Conservation (phyloP, 2,113 vertebrate genomes). For the Pterophyllum scalare region DNA sequence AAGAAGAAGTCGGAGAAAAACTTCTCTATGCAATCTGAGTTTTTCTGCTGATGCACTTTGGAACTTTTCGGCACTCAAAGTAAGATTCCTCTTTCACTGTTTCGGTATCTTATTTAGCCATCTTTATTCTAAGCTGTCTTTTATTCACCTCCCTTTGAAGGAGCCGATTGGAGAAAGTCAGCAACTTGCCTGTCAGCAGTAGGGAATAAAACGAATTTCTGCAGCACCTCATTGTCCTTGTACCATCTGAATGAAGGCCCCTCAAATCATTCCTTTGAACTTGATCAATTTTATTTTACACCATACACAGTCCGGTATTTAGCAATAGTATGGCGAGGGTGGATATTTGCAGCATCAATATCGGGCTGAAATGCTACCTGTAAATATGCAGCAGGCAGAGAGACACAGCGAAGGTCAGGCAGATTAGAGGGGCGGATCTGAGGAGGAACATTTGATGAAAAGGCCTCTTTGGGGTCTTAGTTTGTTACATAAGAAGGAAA, state of each 20-base stretch:
- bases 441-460: conserved; percentile 52
- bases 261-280: conserved; percentile 1
- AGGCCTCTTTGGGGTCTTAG: conserved; percentile 39
- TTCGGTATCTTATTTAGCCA: neutral
- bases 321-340: neutral
- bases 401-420: conserved; percentile 13
- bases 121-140: conserved; percentile 13
- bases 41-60: neutral
- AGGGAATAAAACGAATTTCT: conserved; percentile 8
- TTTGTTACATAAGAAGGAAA: conserved; percentile 67
- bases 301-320: neutral
- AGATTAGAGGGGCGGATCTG: conserved; percentile 64
- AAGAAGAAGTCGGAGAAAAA: neutral
- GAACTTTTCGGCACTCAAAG: neutral
- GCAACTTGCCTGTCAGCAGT: neutral
- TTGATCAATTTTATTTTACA: conserved; percentile 1
- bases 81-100: neutral
- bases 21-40: neutral
- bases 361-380: neutral
- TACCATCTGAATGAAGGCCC: conserved; percentile 10
- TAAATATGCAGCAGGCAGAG: conserved; percentile 29
- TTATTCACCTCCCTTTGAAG: conserved; percentile 26
- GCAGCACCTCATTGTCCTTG: conserved; percentile 7
- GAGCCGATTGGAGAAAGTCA: neutral
- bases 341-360: conserved; percentile 34